Evolutionary conservation across 2,113 vertebrate species (phyloP).

Genomic region (Triplophysa rosa): DNA sequence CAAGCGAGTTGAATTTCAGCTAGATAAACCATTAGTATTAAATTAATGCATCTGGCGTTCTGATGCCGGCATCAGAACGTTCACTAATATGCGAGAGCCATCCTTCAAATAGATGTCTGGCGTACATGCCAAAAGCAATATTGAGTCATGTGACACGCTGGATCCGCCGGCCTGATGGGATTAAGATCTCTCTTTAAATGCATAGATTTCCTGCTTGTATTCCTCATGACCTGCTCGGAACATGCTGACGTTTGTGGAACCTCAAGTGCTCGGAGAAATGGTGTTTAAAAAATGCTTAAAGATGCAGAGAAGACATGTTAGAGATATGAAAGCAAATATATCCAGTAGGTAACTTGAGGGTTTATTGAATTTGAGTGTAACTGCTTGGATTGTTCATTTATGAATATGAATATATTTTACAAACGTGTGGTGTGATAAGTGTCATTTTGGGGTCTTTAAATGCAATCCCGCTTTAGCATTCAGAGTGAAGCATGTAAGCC

Average conservation of each 20-base stretch:
- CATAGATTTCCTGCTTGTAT: constrained; percentile 42
- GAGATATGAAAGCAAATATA: constrained; percentile 29
- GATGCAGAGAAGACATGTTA: constrained; percentile 3
- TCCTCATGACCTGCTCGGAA: constrained; percentile 29
- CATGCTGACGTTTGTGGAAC: constrained; percentile 45
- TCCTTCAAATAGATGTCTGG: constrained; percentile 25
- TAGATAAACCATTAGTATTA: constrained; percentile 2
- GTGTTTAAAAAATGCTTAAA: constrained; percentile 41
- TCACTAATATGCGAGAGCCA: background rate
- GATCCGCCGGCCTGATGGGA: constrained; percentile 33
- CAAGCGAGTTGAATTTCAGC: constrained; percentile 2
- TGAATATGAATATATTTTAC: background rate
- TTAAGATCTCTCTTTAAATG: constrained; percentile 46
- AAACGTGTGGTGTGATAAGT: background rate
- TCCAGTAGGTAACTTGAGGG: background rate
- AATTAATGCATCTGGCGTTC: background rate
- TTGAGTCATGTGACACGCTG: constrained; percentile 24
- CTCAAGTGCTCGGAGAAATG: constrained; percentile 32
- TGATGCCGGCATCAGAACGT: constrained; percentile 1
- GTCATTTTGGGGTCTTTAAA: no score
- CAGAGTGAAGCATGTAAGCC: no score
- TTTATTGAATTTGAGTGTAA: background rate
- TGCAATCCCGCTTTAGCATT: no score
- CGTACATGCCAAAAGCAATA: constrained; percentile 29
- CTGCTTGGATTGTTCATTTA: constrained; percentile 20